A percentile compares a stretch with the other conserved stretches of the same genome.
Evolutionary conservation across 2,113 vertebrate species (phyloP).

Genomic region (Chaenocephalus aceratus): DNA sequence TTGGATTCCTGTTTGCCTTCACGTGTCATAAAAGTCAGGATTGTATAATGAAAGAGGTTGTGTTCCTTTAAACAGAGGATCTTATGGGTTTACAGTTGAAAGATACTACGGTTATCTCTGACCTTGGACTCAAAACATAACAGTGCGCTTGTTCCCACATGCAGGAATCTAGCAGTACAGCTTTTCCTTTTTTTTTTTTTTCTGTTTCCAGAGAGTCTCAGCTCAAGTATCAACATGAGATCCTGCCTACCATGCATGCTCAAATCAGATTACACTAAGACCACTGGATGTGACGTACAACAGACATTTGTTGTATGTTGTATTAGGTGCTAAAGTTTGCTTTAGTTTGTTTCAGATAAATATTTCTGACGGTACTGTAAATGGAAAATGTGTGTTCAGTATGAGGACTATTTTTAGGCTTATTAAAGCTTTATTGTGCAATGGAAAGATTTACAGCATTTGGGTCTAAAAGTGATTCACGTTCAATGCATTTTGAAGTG

Average conservation of each 20-base stretch:
- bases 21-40: conserved; percentile 5
- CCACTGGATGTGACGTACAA: neutral
- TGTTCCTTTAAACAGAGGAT: neutral
- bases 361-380: neutral
- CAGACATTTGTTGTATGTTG: neutral
- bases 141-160: conserved; percentile 15
- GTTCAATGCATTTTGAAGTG: too few species aligned
- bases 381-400: too few species aligned
- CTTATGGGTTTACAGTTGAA: neutral
- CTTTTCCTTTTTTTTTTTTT: neutral
- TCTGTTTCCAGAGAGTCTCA: conserved; percentile 1
- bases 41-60: neutral
- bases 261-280: too few species aligned
- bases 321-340: neutral
- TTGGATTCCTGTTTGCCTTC: neutral
- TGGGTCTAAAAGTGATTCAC: too few species aligned
- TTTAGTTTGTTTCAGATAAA: neutral
- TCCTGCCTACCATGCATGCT: neutral
- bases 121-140: conserved; percentile 4
- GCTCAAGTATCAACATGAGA: conserved; percentile 6
- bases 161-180: neutral
- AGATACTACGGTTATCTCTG: neutral
- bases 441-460: too few species aligned
- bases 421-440: too few species aligned
- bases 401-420: neutral